Percentiles rank a stretch among this genome's conserved stretches.
phyloP scores from a whole-genome alignment of 2,113 vertebrate genomes.

The Natator depressus region DNA sequence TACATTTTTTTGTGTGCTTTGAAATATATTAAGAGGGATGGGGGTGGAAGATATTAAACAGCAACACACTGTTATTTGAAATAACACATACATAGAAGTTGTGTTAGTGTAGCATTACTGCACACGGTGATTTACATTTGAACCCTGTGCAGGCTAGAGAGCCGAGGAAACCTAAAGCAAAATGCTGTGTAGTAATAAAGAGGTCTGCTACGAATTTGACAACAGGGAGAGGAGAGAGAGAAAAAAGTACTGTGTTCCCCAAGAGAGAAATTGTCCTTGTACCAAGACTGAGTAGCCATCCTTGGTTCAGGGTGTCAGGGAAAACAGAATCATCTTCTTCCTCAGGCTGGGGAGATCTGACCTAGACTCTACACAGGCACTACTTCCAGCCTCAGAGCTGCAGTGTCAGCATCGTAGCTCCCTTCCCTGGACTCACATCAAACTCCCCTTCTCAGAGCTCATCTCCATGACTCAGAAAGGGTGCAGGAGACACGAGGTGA shows the following conservation, averaged over 20 bases:
- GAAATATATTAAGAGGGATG: not conserved
- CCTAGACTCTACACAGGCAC: not conserved
- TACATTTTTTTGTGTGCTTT: not conserved
- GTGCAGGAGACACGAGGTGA: rapidly evolving
- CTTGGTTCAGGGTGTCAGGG: not conserved
- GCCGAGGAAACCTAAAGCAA: not conserved
- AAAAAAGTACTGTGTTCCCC: not conserved
- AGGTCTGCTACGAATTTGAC: not conserved
- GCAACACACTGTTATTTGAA: constrained; percentile 33
- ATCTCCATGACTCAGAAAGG: not conserved
- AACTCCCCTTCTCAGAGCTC: not conserved
- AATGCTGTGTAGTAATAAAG: not conserved
- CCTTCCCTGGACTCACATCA: not conserved
- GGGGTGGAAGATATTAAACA: constrained; percentile 36
- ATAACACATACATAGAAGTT: constrained; percentile 56
- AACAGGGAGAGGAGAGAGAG: not conserved
- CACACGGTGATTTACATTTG: constrained; percentile 32
- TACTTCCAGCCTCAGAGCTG: not conserved
- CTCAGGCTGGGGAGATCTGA: rapidly evolving
- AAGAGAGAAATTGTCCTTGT: rapidly evolving
- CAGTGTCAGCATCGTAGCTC: rapidly evolving
- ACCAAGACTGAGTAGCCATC: not conserved
- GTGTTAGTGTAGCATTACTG: constrained; percentile 5
- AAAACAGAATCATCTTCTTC: not conserved
- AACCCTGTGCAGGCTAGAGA: constrained; percentile 54